A percentile compares a stretch with the other conserved stretches of the same genome.
phyloP scores from a whole-genome alignment of 2,888 invertebrate species.

The Eristalis pertinax region DNA sequence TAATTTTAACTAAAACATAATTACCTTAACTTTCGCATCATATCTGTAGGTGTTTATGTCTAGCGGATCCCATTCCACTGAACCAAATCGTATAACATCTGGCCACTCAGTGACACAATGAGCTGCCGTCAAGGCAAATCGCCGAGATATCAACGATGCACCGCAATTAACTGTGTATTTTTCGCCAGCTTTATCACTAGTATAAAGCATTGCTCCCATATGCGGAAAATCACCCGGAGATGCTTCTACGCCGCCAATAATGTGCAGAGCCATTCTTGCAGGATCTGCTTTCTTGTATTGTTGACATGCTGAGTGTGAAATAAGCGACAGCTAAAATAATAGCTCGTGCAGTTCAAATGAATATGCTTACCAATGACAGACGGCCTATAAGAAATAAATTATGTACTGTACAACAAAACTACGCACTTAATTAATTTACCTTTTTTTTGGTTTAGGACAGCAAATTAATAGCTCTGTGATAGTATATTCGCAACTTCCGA shows the following conservation, averaged over 20 bases:
- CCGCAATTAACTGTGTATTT: conserved; percentile 34
- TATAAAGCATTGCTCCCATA: conserved; percentile 50
- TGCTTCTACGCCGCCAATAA: conserved; percentile 44
- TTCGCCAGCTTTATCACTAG: neutral
- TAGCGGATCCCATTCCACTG: neutral
- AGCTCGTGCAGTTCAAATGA: neutral
- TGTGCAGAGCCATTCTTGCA: conserved; percentile 3
- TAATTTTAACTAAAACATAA: neutral
- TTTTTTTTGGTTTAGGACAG: conserved; percentile 74
- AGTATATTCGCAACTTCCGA: conserved; percentile 75
- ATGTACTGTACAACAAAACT: no score
- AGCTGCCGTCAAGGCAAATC: conserved; percentile 57
- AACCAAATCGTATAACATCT: conserved; percentile 56
- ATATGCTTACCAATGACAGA: neutral
- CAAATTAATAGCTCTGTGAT: conserved; percentile 76
- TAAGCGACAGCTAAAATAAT: neutral
- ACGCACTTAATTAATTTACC: neutral
- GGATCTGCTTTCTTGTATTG: neutral
- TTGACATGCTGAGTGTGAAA: neutral
- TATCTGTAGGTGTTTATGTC: neutral
- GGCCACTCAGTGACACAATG: conserved; percentile 62
- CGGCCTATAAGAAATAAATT: neutral
- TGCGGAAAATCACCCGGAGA: conserved; percentile 64
- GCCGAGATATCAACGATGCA: conserved; percentile 59
- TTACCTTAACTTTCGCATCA: conserved; percentile 46